Evolutionary conservation across 37 sponge, comb jelly and placozoan genomes (phyloP), one percentile per base, ranked within the genome.

Genomic region (Geodia barretti): DNA sequence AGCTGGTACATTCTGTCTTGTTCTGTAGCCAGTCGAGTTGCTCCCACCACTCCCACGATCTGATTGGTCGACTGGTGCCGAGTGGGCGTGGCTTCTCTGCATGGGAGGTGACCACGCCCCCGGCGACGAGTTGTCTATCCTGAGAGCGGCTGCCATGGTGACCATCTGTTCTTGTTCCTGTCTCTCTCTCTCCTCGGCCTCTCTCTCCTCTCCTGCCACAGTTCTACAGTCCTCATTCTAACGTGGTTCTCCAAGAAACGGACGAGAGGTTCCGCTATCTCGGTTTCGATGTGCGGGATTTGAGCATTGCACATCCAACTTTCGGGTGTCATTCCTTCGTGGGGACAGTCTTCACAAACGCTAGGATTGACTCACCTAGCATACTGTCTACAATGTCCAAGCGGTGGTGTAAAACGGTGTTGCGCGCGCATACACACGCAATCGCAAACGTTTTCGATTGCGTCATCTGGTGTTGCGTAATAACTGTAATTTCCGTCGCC

Each of bases 261-360:
- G 97, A 96, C 60, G 94, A 93, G 26, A 74, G 94, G 70, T 86
- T 84, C 41, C 40, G 87, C 3, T 79, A 91, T 66, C 76, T 96
- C 35, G 95, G 95, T 0, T 96, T 94, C 70, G 81, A 91, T 23
- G 72, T 96, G 29, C 63, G 80, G 4, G 96, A 95, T 74, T 60
- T 96, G 76, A 87, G 89, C 65, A 73, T 93, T 20, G 60, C 63
- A 24, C 94, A 96, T 41, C 89, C 80, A 1, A 8, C 63, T 47
- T 76, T 36, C 62, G 54, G 54, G 7, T 47, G 54, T 14, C 54
- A 77, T 38, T 77, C 86, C 3, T 96, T 93, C 38, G 97, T 94
- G 9, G 94, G 97, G 0, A 78, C 77, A 37, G 65, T 96, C 24
- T 90, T 96, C 72, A 96, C 94, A 5, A 74, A 74, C 76, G 91